Conservation (phyloP, 2,797 vertebrate species). For the Microhierax caerulescens region DNA sequence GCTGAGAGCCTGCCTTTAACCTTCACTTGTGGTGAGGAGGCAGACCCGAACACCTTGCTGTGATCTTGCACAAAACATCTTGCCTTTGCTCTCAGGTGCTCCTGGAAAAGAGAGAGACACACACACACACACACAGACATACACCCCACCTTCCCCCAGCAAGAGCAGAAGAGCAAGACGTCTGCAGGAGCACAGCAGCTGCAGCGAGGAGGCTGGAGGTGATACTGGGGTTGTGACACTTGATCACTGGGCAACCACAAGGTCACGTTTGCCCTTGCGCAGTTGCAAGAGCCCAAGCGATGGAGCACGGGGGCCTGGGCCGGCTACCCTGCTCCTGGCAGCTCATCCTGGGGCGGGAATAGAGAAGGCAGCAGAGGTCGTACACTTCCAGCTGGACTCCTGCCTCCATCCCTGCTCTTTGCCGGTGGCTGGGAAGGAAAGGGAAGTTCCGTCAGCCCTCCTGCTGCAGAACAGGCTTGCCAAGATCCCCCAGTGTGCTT, state of each 20-base stretch:
- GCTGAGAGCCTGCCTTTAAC: conserved; percentile 15
- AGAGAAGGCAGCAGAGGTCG: neutral
- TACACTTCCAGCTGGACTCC: neutral
- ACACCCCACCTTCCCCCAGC: neutral
- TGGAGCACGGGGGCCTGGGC: neutral
- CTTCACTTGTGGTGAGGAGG: neutral
- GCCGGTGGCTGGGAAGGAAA: neutral
- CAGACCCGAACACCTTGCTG: neutral
- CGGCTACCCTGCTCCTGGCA: neutral
- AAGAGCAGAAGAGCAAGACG: neutral
- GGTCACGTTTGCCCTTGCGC: neutral
- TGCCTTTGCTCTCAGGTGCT: neutral
- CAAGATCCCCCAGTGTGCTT: neutral
- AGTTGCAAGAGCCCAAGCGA: neutral
- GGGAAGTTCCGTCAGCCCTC: neutral
- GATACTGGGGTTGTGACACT: neutral
- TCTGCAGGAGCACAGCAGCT: neutral
- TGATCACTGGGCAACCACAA: neutral
- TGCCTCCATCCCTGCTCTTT: neutral
- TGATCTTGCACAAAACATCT: neutral
- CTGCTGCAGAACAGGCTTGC: neutral
- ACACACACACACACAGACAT: neutral
- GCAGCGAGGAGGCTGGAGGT: neutral
- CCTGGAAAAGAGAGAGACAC: neutral
- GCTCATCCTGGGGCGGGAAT: accelerated